Percentiles rank a stretch among this genome's conserved stretches.
These are phyloP conservation scores for Gadus macrocephalus DNA, from an alignment of 2,113 vertebrate species.

Conservation along the genomic window DNA sequence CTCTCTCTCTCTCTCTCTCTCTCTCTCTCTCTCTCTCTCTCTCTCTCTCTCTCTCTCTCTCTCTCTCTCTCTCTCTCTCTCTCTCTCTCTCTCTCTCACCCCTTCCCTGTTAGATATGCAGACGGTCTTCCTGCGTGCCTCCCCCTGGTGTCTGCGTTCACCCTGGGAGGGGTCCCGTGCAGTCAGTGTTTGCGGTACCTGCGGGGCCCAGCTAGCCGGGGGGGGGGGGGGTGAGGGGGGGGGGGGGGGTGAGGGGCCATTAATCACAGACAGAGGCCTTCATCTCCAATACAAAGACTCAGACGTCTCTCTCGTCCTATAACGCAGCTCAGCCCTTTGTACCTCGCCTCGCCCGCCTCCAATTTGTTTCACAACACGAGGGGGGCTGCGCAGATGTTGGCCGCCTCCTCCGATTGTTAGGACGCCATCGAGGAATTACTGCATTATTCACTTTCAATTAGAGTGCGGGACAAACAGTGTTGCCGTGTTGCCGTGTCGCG, in stretches of 20 bases:
- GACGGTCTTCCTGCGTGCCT: neutral
- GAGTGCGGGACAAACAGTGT: conserved; percentile 27
- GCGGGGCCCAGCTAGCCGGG: conserved; percentile 39
- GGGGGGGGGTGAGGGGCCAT: conserved; percentile 49
- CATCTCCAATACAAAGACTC: conserved; percentile 56
- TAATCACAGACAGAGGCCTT: conserved; percentile 57
- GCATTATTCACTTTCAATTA: conserved; percentile 57
- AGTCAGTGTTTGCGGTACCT: conserved; percentile 46
- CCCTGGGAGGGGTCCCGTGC: conserved; percentile 24
- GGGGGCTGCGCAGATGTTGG: conserved; percentile 44
- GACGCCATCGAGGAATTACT: conserved; percentile 29
- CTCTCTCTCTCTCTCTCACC: conserved; percentile 36
- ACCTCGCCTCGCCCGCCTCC: conserved; percentile 32
- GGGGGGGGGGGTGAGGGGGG: neutral
- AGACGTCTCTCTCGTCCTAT: conserved; percentile 53
- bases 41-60: no score
- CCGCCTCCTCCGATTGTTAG: conserved; percentile 48
- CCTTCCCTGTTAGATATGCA: conserved; percentile 27
- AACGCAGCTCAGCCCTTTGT: conserved; percentile 35
- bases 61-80: no score
- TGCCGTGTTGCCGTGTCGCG: conserved; percentile 24
- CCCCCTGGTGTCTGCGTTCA: conserved; percentile 20
- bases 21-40: no score
- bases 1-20: no score
- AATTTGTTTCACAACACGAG: conserved; percentile 52